Conservation (phyloP, 2,797 vertebrate species). For the Sarcophilus harrisii region DNA sequence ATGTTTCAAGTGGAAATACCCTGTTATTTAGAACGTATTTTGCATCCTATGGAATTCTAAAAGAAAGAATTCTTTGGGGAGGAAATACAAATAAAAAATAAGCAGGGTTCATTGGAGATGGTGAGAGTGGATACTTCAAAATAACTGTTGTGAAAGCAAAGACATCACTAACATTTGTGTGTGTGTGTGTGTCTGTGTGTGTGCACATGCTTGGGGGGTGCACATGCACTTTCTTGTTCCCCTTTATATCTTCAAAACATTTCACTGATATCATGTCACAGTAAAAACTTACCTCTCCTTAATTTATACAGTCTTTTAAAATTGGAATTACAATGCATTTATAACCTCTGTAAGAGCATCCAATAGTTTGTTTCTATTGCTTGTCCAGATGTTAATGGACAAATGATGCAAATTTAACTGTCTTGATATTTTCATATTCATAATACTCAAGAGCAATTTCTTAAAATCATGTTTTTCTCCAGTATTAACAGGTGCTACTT, state of each 20-base stretch:
- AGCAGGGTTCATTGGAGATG: background rate
- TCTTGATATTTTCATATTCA: conserved; percentile 23
- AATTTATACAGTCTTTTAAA: background rate
- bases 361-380: conserved; percentile 26
- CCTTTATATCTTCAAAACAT: background rate
- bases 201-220: no score
- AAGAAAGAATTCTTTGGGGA: background rate
- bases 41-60: background rate
- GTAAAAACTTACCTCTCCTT: background rate
- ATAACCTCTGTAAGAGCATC: conserved; percentile 22
- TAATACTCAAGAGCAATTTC: conserved; percentile 2
- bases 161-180: background rate
- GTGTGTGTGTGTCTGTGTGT: background rate
- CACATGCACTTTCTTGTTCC: background rate
- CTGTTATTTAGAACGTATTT: background rate
- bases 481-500: conserved; percentile 5
- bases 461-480: background rate
- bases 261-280: background rate
- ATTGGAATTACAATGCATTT: background rate
- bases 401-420: conserved; percentile 34
- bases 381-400: background rate
- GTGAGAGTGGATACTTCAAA: background rate
- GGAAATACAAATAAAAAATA: background rate
- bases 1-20: background rate
- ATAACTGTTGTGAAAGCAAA: background rate